phyloP scores from a whole-genome alignment of 2,888 invertebrate genomes.

The Thymelicus lineola region DNA sequence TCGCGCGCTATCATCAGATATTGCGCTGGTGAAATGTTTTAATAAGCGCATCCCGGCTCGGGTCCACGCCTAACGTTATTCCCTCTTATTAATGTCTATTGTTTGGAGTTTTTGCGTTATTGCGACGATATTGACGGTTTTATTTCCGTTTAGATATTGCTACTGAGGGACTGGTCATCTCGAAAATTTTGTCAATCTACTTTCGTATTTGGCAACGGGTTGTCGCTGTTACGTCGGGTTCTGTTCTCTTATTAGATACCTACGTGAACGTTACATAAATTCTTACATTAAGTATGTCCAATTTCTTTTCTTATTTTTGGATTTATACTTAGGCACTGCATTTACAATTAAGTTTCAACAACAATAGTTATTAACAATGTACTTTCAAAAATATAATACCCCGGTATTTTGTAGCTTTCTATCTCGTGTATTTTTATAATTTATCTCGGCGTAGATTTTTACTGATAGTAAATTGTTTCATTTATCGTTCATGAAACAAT shows the following conservation, averaged over 20 bases:
- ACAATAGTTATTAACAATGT: too few species aligned
- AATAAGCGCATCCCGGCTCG: constrained; percentile 80
- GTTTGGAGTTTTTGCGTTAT: constrained; percentile 81
- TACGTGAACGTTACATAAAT: neutral
- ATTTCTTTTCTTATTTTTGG: neutral
- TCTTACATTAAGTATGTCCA: constrained; percentile 15
- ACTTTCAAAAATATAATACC: too few species aligned
- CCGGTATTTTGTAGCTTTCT: too few species aligned
- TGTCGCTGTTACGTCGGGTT: constrained; percentile 6
- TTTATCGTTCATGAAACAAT: too few species aligned
- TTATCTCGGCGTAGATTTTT: too few species aligned
- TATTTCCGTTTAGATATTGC: constrained; percentile 40
- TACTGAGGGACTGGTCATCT: constrained; percentile 33
- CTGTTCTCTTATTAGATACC: constrained; percentile 29
- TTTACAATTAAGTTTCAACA: too few species aligned
- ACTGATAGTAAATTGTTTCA: too few species aligned
- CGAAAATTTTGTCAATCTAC: constrained; percentile 37
- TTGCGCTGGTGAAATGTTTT: constrained; percentile 82
- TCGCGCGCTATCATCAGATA: constrained; percentile 75
- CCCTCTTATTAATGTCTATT: constrained; percentile 82
- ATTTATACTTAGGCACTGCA: neutral
- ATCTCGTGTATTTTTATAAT: too few species aligned
- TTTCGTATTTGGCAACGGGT: constrained; percentile 27
- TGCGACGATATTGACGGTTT: constrained; percentile 65
- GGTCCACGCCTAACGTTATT: constrained; percentile 61